Base-by-base conservation (phyloP, 1,140 invertebrate genomes). In the Hyposmocoma kahamanoa region DNA sequence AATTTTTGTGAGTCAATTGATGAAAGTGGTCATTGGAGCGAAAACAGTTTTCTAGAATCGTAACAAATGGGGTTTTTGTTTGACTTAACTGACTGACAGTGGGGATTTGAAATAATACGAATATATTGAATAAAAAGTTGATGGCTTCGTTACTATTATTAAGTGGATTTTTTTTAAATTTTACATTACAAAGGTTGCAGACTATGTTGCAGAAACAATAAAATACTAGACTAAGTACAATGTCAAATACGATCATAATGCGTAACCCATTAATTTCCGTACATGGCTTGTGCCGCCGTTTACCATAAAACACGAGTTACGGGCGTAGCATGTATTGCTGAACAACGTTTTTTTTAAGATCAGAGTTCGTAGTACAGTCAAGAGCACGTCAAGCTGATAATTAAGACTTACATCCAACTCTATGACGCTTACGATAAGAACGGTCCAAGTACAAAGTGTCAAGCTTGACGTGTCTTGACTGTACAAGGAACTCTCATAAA, bases 181-280 rank as follows among this genome's bases (percentile, higher is more conserved):
- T 17, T 13, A 36, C 32, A 15, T 36, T 36, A 17, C 15, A 36
- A 26, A 11, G 11, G 24, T 36, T 36, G 32, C 32, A n/a, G n/a
- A n/a, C n/a, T n/a, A n/a, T n/a, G n/a, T n/a, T n/a, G n/a, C n/a
- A n/a, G n/a, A n/a, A n/a, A n/a, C n/a, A n/a, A 36, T 36, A 36
- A 36, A 36, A 36, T 36, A 15, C 32, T 17, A 17, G 28, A 30
- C 28, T 30, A 30, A 36, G 15, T 36, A 17, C 32, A 36, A 20
- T 41, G 38, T 41, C 38, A 41, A 41, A 11, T 41, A 10, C 38
- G 15, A 45, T 48, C 36, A 48, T 22, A 48, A 39, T 41, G 46
- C 46, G 18, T 41, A 13, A 39, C 46, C 44, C 28, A 46, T 46
- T 34, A 32, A 20, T 34, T 22, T 38, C 34, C 45, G 5, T 39